phyloP scores from a whole-genome alignment of 2,888 invertebrate species.

The Lasioglossum leucozonium region DNA sequence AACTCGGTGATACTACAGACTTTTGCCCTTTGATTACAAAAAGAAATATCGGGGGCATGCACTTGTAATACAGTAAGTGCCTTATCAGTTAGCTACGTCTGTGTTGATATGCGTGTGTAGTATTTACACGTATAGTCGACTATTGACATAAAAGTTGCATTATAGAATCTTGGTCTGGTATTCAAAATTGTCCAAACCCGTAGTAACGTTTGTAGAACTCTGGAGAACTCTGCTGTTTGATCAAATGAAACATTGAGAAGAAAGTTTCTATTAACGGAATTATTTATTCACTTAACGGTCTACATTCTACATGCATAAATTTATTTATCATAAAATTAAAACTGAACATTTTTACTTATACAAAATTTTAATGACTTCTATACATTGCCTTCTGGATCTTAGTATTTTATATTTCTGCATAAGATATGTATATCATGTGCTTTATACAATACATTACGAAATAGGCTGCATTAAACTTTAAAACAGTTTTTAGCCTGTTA shows the following conservation, averaged over 20 bases:
- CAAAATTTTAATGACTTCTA: neutral
- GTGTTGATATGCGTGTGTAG: slow-evolving; percentile 24
- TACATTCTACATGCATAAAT: neutral
- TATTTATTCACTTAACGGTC: neutral
- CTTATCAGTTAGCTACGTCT: slow-evolving; percentile 38
- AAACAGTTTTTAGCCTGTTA: neutral
- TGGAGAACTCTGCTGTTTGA: neutral
- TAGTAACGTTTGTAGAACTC: slow-evolving; percentile 18
- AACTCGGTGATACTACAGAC: neutral
- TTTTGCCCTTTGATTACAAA: neutral
- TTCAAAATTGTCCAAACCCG: slow-evolving; percentile 48
- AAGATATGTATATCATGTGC: neutral
- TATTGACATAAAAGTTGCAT: slow-evolving; percentile 61
- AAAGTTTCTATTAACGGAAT: neutral
- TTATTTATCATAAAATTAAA: neutral
- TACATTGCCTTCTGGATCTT: neutral
- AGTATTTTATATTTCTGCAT: neutral
- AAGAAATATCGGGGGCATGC: neutral
- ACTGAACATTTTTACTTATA: neutral
- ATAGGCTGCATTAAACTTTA: neutral
- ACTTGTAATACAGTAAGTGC: slow-evolving; percentile 41
- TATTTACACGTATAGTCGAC: slow-evolving; percentile 30
- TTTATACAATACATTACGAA: neutral
- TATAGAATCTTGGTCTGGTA: slow-evolving; percentile 42
- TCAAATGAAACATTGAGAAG: neutral